Evolutionary conservation across 2,113 vertebrate species (phyloP), one percentile per base, ranked within the genome.

Genomic region (Rhodinocichla rosea): DNA sequence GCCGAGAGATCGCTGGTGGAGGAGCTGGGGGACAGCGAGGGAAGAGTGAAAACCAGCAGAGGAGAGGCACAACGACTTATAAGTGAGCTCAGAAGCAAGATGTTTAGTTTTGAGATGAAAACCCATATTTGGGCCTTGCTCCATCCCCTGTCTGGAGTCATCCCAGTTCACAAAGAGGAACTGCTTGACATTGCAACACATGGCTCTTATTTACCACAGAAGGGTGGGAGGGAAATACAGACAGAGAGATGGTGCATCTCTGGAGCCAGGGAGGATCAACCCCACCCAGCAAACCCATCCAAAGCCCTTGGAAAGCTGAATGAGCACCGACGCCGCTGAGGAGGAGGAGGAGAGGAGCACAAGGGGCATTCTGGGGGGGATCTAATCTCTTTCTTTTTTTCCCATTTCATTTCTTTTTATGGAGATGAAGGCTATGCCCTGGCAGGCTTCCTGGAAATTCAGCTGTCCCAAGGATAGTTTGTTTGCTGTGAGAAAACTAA

Each of bases 1-100:
- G 84, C 96, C 11, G 99, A 99, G 83, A 99, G 98, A 94, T 99
- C 98, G 7, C 98, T 99, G 60, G 99, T 98, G 3, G 99, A 99
- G 62, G 98, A 98, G 96, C 99, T 99, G 97, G 30, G 93, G 91
- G 80, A 95, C 88, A 83, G 84, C 10, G 33, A 87, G 75, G 95
- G 78, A 91, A 89, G 65, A 89, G 74, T 78, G 56, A 93, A 92
- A 88, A 77, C 45, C 50, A 55, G 94, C 63, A 35, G 87, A 78
- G 83, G 26, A 94, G 73, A 93, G 59, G 84, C 83, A 60, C 68
- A 49, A 73, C 87, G 62, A 97, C 93, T 98, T 98, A 95, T 97
- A 97, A 98, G 96, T 79, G 86, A 89, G 88, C 96, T 96, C 96
- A 91, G 94, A 97, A 90, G 94, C 83, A 94, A 97, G 97, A 97